Base-by-base conservation (phyloP, 2,113 vertebrate species). In the Lates calcarifer region DNA sequence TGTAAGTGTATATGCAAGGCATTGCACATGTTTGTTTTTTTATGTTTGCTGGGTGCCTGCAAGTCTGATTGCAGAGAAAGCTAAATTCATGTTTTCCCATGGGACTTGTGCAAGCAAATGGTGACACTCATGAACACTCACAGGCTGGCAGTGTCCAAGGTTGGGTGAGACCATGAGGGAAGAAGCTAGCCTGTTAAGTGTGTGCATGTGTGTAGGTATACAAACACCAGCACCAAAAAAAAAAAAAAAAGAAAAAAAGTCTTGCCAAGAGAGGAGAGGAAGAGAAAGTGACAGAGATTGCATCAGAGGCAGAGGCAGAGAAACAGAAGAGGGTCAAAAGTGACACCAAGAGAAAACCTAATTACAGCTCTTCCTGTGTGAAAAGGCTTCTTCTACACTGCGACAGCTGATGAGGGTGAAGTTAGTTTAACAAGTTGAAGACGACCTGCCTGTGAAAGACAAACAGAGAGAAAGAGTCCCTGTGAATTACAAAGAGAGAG, bases 391-490 rank as follows among this genome's bases (percentile, higher is more conserved):
- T 28, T 51, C 58, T 74, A 28, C 28, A 69, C 58, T 24, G 57
- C 12, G 15, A 63, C 65, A 47, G 55, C 39, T 56, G 74, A 86
- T 8, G 13, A 65, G 1, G 51, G 55, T 58, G 20, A 37, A 35
- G 39, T 81, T 49, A 74, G 68, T 84, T 77, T 57, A 77, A 90
- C 77, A 74, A 24, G 61, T 64, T 56, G 53, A 61, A 79, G 33
- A 56, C 4, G 5, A 61, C 26, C 41, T 17, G 47, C 58, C 68
- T 80, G 57, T 71, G 58, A 83, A 81, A 82, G 66, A 74, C 55
- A 80, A 81, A 76, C 14, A 57, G 22, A 57, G 56, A 76, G 43
- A 81, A 73, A 84, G 62, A 18, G 55, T 60, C 45, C 31, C 28
- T 26, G 55, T 43, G 49, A 72, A 67, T 51, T 72, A 65, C 77